A percentile compares a stretch with the other conserved stretches of the same genome.
Evolutionary conservation across 2,113 vertebrate species (phyloP).

Genomic region (Archilochus colubris): DNA sequence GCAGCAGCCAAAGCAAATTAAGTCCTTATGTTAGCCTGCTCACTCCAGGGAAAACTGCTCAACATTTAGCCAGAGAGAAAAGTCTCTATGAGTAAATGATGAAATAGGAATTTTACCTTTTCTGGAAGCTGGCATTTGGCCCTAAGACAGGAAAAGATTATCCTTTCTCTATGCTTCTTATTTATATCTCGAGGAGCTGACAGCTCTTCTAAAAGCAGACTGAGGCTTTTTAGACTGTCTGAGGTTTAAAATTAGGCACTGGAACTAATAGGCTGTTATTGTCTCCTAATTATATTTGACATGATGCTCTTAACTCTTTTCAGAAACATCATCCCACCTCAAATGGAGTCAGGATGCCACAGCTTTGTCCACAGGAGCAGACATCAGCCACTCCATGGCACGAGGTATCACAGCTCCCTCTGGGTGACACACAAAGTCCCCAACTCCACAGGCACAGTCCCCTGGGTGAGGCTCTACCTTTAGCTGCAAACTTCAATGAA

Average conservation of each 20-base stretch:
- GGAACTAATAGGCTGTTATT: constrained; percentile 71
- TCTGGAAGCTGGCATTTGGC: constrained; percentile 7
- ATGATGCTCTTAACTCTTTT: constrained; percentile 51
- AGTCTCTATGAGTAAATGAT: not conserved
- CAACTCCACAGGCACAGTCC: not conserved
- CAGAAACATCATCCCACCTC: not conserved
- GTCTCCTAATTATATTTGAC: constrained; percentile 70
- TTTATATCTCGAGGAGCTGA: constrained; percentile 43
- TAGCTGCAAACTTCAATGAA: not conserved
- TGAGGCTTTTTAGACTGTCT: constrained; percentile 20
- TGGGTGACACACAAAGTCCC: not conserved
- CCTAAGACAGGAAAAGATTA: constrained; percentile 14
- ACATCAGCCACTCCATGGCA: fast-evolving
- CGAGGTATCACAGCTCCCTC: fast-evolving
- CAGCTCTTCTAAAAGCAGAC: constrained; percentile 44
- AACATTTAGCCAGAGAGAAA: not conserved
- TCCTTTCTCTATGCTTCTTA: constrained; percentile 11
- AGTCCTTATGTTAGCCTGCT: not conserved
- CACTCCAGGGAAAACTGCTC: not conserved
- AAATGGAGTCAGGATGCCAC: not conserved
- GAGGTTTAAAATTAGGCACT: constrained; percentile 69
- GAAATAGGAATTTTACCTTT: constrained; percentile 31
- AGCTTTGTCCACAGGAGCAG: not conserved
- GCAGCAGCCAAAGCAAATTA: not conserved
- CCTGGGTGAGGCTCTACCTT: not conserved